Evolutionary conservation across 2,888 invertebrate species (phyloP), one percentile per base, ranked within the genome.

Genomic region (Sepioteuthis lessoniana): DNA sequence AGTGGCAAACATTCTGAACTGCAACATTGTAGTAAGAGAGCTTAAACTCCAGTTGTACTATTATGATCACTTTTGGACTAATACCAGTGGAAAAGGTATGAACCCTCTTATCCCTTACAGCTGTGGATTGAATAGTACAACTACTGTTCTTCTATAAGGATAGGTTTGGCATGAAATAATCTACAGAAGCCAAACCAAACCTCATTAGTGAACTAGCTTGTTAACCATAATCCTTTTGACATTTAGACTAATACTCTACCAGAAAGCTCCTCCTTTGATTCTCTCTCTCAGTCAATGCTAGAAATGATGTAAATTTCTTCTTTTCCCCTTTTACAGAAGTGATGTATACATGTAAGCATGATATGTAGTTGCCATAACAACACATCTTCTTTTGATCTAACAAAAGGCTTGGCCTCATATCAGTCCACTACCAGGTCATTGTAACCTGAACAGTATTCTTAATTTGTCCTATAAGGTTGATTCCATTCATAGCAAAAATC

Each of bases 281-380:
- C n/a, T 35, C n/a, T 35, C n/a, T 76, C n/a, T n/a, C 76, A 35
- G n/a, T 76, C 76, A 16, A 76, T 76, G 19, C n/a, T n/a, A 76
- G n/a, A 76, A 13, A 0, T 21, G 0, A 25, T 16, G 1, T 13
- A 35, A 76, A 76, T n/a, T n/a, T 35, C 35, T n/a, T 76, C n/a
- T 76, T 76, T 76, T 16, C n/a, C 7, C 7, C 16, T n/a, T 76
- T 16, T 76, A 76, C n/a, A 35, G 2, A 76, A 35, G 25, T n/a
- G 76, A 55, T 55, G 21, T 55, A 42, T 42, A 42, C 25, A n/a
- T 76, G 35, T n/a, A 76, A 76, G 76, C 13, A 76, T 76, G 35
- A 76, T 76, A 76, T 76, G 35, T 76, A n/a, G 76, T 76, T 76
- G n/a, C n/a, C 76, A 76, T n/a, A 76, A 35, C 76, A 76, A 76